These are phyloP conservation scores for Pygoscelis antarcticus DNA, from an alignment of 2,113 vertebrate genomes.

Conservation along the genomic window DNA sequence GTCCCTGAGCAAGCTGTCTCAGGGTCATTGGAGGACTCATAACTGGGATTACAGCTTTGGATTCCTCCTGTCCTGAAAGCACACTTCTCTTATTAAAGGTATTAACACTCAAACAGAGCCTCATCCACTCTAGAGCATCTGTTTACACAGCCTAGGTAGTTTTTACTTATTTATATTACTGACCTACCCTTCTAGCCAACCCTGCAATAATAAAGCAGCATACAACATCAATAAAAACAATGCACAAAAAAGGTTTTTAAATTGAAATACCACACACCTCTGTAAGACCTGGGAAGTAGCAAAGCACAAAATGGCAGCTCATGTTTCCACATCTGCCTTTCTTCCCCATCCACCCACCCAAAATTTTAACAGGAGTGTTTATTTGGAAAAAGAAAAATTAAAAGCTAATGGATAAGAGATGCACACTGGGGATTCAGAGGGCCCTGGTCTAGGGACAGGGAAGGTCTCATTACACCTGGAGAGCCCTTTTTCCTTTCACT, in stretches of 20 bases:
- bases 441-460: background rate
- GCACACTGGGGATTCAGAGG: background rate
- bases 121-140: background rate
- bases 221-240: background rate
- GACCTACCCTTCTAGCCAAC: background rate
- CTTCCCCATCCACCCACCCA: background rate
- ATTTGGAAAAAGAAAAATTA: constrained; percentile 26
- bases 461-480: constrained; percentile 38
- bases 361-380: constrained; percentile 11
- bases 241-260: background rate
- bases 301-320: background rate
- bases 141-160: background rate
- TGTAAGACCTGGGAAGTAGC: background rate
- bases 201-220: background rate
- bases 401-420: constrained; percentile 1
- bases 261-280: background rate
- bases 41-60: background rate
- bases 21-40: background rate
- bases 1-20: background rate
- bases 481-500: constrained; percentile 53
- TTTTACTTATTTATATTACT: background rate
- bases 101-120: background rate
- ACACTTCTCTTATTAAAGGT: background rate
- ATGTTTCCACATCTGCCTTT: background rate
- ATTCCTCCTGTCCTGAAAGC: background rate